Base-by-base conservation (phyloP, 2,888 invertebrate species). In the Erannis defoliaria region DNA sequence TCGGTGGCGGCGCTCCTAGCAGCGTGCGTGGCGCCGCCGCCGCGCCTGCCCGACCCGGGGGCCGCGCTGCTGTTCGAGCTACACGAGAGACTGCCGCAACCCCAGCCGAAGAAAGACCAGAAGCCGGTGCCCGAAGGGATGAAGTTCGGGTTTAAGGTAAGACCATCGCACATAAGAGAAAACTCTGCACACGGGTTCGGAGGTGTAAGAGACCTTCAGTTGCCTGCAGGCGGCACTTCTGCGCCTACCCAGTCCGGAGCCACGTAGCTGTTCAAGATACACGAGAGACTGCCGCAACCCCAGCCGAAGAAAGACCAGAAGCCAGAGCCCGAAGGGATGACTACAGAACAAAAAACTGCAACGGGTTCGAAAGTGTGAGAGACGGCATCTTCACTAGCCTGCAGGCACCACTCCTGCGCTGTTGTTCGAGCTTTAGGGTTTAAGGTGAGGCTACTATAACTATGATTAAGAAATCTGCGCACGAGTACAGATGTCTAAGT, bases 401-500 rank as follows among this genome's bases (percentile, higher is more conserved):
- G n/a, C n/a, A n/a, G n/a, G n/a, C n/a, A n/a, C n/a, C n/a, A n/a
- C n/a, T n/a, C n/a, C n/a, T n/a, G n/a, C n/a, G n/a, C n/a, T n/a
- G n/a, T n/a, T n/a, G n/a, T n/a, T n/a, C n/a, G n/a, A n/a, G n/a
- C n/a, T n/a, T 67, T 67, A 70, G 91, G 88, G 2, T 86, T 90
- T 64, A 93, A 93, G 87, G 93, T 92, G 63, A 46, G 48, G 45
- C 8, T 9, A n/a, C n/a, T 38, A 0, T n/a, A n/a, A n/a, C n/a
- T n/a, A n/a, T n/a, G n/a, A n/a, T n/a, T n/a, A 62, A 80, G 2
- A 64, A 71, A 1, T 72, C 26, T 29, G 26, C 26, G 9, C 5
- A 10, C 94, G 21, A 94, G 94, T 12, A 95, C 95, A 64, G 95
- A 95, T 10, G 93, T 94, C 4, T 94, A n/a, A n/a, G n/a, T n/a